phyloP scores from a whole-genome alignment of 2,888 invertebrate species.

The Metallyticus violacea region DNA sequence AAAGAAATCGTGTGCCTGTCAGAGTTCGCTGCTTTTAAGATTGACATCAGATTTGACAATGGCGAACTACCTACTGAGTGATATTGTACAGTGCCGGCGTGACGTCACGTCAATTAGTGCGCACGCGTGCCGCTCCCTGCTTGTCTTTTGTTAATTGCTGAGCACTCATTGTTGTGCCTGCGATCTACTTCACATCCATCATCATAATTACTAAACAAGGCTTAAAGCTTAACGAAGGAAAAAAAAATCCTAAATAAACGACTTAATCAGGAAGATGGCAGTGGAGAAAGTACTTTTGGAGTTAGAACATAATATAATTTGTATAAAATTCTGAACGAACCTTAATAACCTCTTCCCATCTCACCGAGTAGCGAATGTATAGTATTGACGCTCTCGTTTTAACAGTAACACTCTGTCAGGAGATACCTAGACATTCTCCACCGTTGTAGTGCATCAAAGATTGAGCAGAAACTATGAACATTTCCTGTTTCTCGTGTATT shows the following conservation, averaged over 20 bases:
- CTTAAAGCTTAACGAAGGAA: not conserved
- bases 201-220: not conserved
- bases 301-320: too few species aligned
- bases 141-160: not conserved
- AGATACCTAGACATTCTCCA: too few species aligned
- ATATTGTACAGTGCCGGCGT: not conserved
- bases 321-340: too few species aligned
- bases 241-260: not conserved
- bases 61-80: not conserved
- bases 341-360: too few species aligned
- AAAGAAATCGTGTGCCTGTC: not conserved
- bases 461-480: too few species aligned
- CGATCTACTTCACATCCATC: not conserved
- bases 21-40: not conserved
- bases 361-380: too few species aligned
- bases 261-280: too few species aligned
- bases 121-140: not conserved
- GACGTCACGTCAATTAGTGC: not conserved
- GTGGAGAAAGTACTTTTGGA: too few species aligned
- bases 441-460: too few species aligned
- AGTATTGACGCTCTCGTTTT: too few species aligned
- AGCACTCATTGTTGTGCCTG: not conserved
- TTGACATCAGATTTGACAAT: not conserved
- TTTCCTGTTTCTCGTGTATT: too few species aligned
- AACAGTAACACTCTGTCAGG: too few species aligned